phyloP scores from a whole-genome alignment of 1,140 invertebrate genomes.

The Cotesia vestalis region DNA sequence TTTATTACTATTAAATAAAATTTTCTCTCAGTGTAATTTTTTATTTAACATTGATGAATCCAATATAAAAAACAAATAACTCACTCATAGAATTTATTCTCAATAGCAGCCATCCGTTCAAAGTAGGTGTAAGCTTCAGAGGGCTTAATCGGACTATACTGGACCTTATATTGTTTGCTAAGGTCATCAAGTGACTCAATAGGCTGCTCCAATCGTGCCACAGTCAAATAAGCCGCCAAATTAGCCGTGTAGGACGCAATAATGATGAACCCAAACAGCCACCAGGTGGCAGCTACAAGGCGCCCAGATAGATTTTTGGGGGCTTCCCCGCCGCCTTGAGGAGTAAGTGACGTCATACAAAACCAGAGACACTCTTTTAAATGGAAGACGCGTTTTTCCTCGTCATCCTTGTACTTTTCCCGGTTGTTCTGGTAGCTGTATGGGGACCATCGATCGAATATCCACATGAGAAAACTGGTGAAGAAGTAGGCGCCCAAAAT shows the following conservation, averaged over 20 bases:
- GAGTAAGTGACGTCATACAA: conserved; percentile 97
- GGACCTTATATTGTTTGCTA: conserved; percentile 94
- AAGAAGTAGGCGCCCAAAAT: conserved; percentile 95
- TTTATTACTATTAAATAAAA: no score
- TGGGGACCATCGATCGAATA: conserved; percentile 95
- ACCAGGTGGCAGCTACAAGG: conserved; percentile 95
- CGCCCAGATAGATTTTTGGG: conserved; percentile 93
- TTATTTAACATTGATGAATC: no score
- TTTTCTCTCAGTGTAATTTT: no score
- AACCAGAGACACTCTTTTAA: conserved; percentile 98
- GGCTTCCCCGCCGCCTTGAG: conserved; percentile 95
- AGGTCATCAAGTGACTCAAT: conserved; percentile 93
- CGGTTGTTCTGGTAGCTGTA: conserved; percentile 96
- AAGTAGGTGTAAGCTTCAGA: conserved; percentile 93
- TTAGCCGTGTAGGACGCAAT: conserved; percentile 99
- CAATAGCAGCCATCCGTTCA: conserved; percentile 94
- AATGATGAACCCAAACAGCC: conserved; percentile 97
- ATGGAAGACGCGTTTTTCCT: conserved; percentile 94
- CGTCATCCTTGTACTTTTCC: conserved; percentile 91
- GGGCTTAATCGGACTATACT: conserved; percentile 88
- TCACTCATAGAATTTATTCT: conserved; percentile 94
- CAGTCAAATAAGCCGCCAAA: conserved; percentile 92
- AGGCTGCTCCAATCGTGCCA: conserved; percentile 89
- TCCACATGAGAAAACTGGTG: conserved; percentile 92
- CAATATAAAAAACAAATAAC: conserved; percentile 46